These are phyloP conservation scores for Megathymus violae DNA, from an alignment of 1,140 invertebrate species.

Conservation along the genomic window DNA sequence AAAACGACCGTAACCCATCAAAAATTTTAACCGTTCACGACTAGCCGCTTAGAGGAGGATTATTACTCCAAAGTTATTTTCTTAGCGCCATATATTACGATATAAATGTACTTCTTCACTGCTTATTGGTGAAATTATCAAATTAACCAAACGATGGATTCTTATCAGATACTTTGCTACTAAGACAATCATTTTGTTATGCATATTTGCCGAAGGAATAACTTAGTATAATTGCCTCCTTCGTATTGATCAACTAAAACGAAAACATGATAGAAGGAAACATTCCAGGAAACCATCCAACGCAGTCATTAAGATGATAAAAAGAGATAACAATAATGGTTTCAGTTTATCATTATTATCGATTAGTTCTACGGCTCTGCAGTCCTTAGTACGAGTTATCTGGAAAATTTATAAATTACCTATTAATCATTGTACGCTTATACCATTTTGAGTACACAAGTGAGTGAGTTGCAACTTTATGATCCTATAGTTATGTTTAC, in stretches of 20 bases:
- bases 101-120: too few species aligned
- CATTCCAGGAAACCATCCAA: conserved; percentile 51
- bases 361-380: conserved; percentile 58
- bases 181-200: conserved; percentile 5
- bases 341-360: conserved; percentile 63
- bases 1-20: too few species aligned
- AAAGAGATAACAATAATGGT: conserved; percentile 63
- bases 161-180: not conserved
- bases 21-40: too few species aligned
- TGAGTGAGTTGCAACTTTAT: not conserved
- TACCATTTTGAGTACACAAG: conserved; percentile 12
- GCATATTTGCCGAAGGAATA: conserved; percentile 25
- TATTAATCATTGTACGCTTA: conserved; percentile 3
- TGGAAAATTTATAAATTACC: conserved; percentile 42
- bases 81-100: too few species aligned
- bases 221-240: conserved; percentile 2
- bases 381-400: conserved; percentile 45
- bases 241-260: conserved; percentile 26
- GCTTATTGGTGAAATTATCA: too few species aligned
- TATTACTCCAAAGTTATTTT: too few species aligned
- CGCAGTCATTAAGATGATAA: conserved; percentile 68
- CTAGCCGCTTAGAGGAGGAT: too few species aligned
- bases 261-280: conserved; percentile 13
- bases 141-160: too few species aligned
- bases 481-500: too few species aligned